Percentiles rank a stretch among this genome's conserved stretches.
Conservation (phyloP, 2,888 invertebrate genomes). For the Sphaeridia pumilis region DNA sequence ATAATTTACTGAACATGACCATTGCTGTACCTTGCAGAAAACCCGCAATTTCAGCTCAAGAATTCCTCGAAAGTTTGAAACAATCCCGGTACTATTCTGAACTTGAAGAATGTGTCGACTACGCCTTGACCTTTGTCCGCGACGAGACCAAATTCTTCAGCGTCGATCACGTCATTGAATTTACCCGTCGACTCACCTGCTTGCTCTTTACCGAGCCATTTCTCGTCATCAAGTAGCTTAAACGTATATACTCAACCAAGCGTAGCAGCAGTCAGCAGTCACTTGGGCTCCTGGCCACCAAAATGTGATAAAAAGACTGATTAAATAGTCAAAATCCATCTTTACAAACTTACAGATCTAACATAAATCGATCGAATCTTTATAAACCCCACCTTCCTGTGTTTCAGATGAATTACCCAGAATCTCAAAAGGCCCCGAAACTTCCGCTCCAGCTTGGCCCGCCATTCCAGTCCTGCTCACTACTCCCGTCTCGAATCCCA, state of each 20-base stretch:
- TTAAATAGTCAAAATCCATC: no score
- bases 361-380: no score
- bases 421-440: no score
- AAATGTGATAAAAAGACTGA: neutral
- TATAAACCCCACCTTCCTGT: no score
- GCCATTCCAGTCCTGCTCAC: no score
- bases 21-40: no score
- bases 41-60: slow-evolving; percentile 40
- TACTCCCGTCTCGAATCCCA: no score
- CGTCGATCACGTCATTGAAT: slow-evolving; percentile 20
- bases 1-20: no score
- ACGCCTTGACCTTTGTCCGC: slow-evolving; percentile 38
- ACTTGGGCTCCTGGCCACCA: no score
- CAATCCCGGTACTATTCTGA: slow-evolving; percentile 43
- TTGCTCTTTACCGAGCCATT: slow-evolving; percentile 34
- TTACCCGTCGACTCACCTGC: slow-evolving; percentile 26
- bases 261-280: neutral
- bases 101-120: slow-evolving; percentile 41
- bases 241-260: neutral
- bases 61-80: slow-evolving; percentile 41
- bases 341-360: no score
- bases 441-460: no score
- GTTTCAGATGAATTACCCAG: no score
- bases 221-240: slow-evolving; percentile 10
- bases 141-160: slow-evolving; percentile 30